Base-by-base conservation (phyloP, 1,140 invertebrate genomes). In the Drosophila prosaltans region DNA sequence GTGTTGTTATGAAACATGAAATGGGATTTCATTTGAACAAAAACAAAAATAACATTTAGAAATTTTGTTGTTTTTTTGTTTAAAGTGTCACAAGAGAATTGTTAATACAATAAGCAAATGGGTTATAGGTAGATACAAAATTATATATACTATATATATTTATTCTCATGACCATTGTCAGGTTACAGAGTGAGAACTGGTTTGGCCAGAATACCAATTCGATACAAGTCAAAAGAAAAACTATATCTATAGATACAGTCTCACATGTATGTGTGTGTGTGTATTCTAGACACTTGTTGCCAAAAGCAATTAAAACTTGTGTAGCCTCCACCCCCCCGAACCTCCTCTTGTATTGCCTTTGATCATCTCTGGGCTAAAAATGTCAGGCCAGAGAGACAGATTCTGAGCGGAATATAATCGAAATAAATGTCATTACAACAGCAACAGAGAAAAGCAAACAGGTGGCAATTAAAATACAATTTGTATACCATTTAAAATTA, bases 391-490 rank as follows among this genome's bases (percentile, higher is more conserved):
- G 58, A 66, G 58, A 78, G 60, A 64, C 62, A 60, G 48, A 63
- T 72, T 79, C 64, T n/a, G 30, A 77, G 70, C 64, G 48, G 69
- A 61, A 40, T 41, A 68, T 80, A 84, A 85, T 84, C 81, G 74
- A 85, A 84, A 85, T 78, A 84, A 84, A 85, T 84, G 74, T 80
- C 81, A 84, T 84, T 84, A 80, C 51, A 65, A 16, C 30, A 69
- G 16, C 48, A 59, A 41, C 30, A 74, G 58, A 55, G 16, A 67
- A 51, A 43, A 57, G 28, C 11, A 64, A 84, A 78, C 81, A 84
- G 81, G 81, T 84, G 81, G 81, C 81, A 84, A 84, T 84, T 84
- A 84, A 84, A 84, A 84, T 73, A 80, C 81, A 84, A 85, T 84
- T 84, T 84, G 81, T 84, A 72, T 80, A 85, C 65, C 82, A 84